Evolutionary conservation across 1,140 invertebrate species (phyloP).

Genomic region (Pogonognathellus flavescens): DNA sequence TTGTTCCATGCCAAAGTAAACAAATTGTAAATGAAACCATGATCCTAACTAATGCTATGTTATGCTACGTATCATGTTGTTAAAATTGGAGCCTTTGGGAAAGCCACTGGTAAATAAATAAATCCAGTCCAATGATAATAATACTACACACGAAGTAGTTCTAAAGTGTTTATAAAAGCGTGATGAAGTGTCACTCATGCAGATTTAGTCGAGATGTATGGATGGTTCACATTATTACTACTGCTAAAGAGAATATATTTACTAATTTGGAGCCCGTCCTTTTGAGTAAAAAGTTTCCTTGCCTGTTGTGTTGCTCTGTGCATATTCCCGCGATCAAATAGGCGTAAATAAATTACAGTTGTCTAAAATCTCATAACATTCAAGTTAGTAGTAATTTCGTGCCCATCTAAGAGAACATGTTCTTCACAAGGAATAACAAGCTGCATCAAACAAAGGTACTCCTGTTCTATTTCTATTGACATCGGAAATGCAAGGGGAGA

Average conservation of each 20-base stretch:
- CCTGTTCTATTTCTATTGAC: neutral
- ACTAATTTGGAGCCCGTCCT: no score
- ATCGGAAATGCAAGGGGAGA: constrained; percentile 3
- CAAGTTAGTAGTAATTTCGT: constrained; percentile 2
- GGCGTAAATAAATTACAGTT: constrained; percentile 24
- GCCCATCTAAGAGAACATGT: constrained; percentile 17
- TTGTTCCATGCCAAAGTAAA: no score
- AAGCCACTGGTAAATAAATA: constrained; percentile 19
- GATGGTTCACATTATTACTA: neutral
- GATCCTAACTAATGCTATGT: no score
- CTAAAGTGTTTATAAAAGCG: constrained; percentile 23
- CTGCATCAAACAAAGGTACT: neutral
- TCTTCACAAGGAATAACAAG: constrained; percentile 19
- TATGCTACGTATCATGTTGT: neutral
- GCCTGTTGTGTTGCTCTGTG: neutral
- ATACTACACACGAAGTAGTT: neutral
- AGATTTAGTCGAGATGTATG: neutral
- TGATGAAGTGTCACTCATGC: constrained; percentile 43
- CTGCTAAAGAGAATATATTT: no score
- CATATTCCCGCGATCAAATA: neutral
- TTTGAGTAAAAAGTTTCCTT: neutral
- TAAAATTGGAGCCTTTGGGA: neutral
- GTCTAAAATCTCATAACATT: constrained; percentile 8
- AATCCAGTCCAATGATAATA: neutral
- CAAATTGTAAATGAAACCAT: no score